Percentiles rank a stretch among this genome's conserved stretches.
These are phyloP conservation scores for Ptychodera flava DNA, from an alignment of 35 echinoderm and acorn worm genomes.

Conservation along the genomic window DNA sequence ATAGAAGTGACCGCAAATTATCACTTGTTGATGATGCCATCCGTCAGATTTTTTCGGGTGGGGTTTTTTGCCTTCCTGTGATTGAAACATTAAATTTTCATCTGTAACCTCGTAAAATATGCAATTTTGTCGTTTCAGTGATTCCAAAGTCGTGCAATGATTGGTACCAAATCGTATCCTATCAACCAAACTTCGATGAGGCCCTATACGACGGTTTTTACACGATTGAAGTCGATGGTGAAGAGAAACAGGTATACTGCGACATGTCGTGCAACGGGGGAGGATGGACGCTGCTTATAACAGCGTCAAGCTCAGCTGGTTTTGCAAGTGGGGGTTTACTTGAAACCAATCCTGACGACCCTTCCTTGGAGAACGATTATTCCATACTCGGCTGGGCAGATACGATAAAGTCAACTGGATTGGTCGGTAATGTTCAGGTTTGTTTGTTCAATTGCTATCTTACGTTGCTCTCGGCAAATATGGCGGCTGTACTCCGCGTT, in stretches of 20 bases:
- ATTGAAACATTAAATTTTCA: too few species aligned
- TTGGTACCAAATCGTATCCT: not conserved
- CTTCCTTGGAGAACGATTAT: constrained; percentile 53
- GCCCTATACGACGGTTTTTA: constrained; percentile 42
- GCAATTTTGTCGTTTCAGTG: not conserved
- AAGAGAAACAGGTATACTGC: constrained; percentile 47
- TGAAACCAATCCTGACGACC: constrained; percentile 21
- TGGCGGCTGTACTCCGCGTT: too few species aligned
- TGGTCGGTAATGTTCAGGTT: not conserved
- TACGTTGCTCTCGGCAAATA: too few species aligned
- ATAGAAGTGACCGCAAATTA: too few species aligned
- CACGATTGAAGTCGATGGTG: constrained; percentile 21
- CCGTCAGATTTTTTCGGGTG: too few species aligned
- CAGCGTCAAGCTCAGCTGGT: constrained; percentile 33
- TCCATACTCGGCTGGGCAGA: constrained; percentile 65
- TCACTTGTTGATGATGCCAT: too few species aligned
- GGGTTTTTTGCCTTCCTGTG: too few species aligned
- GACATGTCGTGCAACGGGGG: constrained; percentile 70
- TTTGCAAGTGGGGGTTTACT: constrained; percentile 20
- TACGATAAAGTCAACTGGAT: constrained; percentile 29
- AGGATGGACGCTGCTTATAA: constrained; percentile 69
- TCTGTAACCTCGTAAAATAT: too few species aligned
- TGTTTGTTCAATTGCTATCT: not conserved
- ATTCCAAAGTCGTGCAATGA: not conserved
- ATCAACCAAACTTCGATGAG: not conserved